Percentiles rank a stretch among this genome's conserved stretches.
phyloP scores from a whole-genome alignment of 2,888 invertebrate genomes.

The Dryobotodes eremita region DNA sequence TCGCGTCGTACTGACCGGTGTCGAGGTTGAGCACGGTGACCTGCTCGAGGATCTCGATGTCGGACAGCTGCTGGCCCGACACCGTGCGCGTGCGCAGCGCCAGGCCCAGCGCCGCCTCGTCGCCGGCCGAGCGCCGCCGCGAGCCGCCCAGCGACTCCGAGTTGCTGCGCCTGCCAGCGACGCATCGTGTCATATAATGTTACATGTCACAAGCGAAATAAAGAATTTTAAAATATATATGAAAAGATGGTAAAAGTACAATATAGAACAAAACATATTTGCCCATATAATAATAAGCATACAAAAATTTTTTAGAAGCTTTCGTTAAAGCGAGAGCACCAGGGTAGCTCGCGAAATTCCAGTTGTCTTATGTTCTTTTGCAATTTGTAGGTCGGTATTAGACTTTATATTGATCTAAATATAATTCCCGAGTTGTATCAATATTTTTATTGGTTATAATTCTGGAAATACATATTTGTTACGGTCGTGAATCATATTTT shows the following conservation, averaged over 20 bases:
- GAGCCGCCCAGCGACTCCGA: slow-evolving; percentile 84
- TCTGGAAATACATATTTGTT: too few relatives aligned
- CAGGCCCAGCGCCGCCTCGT: slow-evolving; percentile 92
- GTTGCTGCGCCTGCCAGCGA: slow-evolving; percentile 66
- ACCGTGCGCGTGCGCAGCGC: slow-evolving; percentile 95
- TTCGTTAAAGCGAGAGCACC: neutral
- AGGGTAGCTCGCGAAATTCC: neutral
- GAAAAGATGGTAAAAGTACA: neutral
- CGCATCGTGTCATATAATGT: neutral
- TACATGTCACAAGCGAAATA: neutral
- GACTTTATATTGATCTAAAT: neutral
- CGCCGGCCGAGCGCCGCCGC: slow-evolving; percentile 95
- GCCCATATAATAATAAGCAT: neutral
- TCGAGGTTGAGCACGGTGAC: slow-evolving; percentile 96
- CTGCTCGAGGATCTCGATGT: slow-evolving; percentile 98
- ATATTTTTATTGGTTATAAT: neutral
- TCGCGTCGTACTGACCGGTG: slow-evolving; percentile 80
- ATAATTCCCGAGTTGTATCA: neutral
- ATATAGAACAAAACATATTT: neutral
- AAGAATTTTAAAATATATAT: too few relatives aligned
- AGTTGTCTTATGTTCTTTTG: neutral
- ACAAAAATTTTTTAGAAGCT: neutral
- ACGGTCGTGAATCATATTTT: neutral
- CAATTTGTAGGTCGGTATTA: neutral
- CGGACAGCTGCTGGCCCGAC: slow-evolving; percentile 96